Conservation (phyloP, 1,140 invertebrate genomes). For the Andricus grossulariae region DNA sequence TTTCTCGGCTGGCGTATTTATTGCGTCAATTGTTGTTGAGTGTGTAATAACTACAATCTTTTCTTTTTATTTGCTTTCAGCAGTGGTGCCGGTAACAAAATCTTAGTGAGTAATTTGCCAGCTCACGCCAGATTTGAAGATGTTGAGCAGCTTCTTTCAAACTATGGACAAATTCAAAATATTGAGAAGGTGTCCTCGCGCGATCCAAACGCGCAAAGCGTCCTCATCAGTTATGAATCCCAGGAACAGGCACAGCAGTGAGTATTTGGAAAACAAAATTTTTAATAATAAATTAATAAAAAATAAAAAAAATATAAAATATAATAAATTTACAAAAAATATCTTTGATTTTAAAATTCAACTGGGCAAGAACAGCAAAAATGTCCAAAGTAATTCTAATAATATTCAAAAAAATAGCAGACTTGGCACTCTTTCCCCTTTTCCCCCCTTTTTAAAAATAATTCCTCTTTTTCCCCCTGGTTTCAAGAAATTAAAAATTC, state of each 20-base stretch:
- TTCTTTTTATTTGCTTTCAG: conserved; percentile 51
- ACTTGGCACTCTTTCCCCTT: no score
- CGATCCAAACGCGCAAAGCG: conserved; percentile 85
- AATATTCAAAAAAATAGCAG: no score
- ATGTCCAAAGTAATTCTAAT: no score
- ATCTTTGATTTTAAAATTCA: background rate
- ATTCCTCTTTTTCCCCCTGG: no score
- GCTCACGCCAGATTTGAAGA: conserved; percentile 88
- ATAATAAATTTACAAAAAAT: no score
- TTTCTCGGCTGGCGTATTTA: conserved; percentile 5
- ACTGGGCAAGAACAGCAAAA: no score
- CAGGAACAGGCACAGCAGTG: conserved; percentile 92
- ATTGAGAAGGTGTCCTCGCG: conserved; percentile 89
- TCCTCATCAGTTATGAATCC: conserved; percentile 91
- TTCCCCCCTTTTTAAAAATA: no score
- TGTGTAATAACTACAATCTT: background rate
- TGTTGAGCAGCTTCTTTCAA: conserved; percentile 87
- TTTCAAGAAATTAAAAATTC: no score
- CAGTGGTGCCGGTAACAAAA: conserved; percentile 85
- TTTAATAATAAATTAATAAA: no score
- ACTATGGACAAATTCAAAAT: conserved; percentile 88
- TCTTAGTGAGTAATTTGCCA: conserved; percentile 91
- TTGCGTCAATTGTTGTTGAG: conserved; percentile 25
- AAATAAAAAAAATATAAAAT: no score
- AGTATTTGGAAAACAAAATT: conserved; percentile 77